These are phyloP conservation scores for Euplexia lucipara DNA, from an alignment of 2,888 invertebrate species.

Conservation along the genomic window DNA sequence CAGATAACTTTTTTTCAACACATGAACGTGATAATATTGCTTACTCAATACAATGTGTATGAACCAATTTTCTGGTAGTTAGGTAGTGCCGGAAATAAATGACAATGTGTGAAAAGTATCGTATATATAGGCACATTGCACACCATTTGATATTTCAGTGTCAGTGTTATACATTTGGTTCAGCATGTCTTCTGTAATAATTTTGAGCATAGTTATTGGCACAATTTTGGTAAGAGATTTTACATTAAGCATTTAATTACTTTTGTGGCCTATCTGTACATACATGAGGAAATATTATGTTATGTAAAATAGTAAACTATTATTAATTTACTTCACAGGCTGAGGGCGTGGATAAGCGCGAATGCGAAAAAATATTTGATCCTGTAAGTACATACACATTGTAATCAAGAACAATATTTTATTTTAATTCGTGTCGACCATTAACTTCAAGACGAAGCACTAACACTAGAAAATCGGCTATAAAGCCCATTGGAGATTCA, in stretches of 20 bases:
- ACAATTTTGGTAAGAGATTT: constrained; percentile 35
- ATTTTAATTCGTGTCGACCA: background rate
- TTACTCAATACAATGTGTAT: constrained; percentile 9
- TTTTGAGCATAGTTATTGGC: constrained; percentile 15
- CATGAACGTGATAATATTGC: background rate
- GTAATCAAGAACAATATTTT: no score
- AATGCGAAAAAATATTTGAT: constrained; percentile 31
- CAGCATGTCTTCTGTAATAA: constrained; percentile 56
- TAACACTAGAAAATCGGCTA: no score
- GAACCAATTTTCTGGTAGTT: constrained; percentile 66
- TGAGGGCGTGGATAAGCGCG: constrained; percentile 7
- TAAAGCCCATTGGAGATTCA: no score
- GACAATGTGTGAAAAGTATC: background rate
- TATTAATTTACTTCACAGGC: constrained; percentile 30
- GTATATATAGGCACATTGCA: constrained; percentile 20
- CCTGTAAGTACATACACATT: constrained; percentile 24
- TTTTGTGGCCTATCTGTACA: no score
- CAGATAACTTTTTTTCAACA: background rate
- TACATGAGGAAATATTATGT: no score
- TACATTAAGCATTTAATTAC: no score
- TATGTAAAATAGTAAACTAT: background rate
- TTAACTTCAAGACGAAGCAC: no score
- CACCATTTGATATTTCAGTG: background rate
- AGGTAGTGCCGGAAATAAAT: constrained; percentile 21
- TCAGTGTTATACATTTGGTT: constrained; percentile 14